Base-by-base conservation (phyloP, 2,797 vertebrate species). In the Pseudochirops cupreus region DNA sequence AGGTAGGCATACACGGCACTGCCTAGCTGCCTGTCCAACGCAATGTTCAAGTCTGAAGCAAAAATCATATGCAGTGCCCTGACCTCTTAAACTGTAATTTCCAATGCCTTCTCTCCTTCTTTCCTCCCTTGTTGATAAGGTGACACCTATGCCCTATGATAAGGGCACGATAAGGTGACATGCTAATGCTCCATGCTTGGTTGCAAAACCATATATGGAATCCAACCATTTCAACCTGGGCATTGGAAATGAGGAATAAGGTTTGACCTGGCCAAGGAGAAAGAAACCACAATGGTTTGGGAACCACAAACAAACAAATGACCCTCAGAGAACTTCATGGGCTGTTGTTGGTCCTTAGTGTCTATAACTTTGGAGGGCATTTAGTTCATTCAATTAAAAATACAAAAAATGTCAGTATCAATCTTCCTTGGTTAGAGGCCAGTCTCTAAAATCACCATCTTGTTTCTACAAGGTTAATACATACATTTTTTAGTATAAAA, bases 311-410 rank as follows among this genome's bases (percentile, higher is more conserved):
- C 94, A 97, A 96, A 95, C 57, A 67, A 54, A 52, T 52, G 4
- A 90, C 33, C 91, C 1, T 0, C 91, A 16, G 97, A 97, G 97
- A 95, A 95, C 91, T 97, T 97, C 91, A 16, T 82, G 93, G 87
- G 93, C 96, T 3, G 0, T 89, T 93, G 6, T 91, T 92, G 9
- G 94, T 95, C 97, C 97, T 98, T 74, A 91, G 7, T 3, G 94
- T 96, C 97, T 96, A 96, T 97, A 95, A 89, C 97, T 97, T 97
- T 98, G 95, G 95, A 24, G 95, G 97, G 92, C 95, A 92, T 98
- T 98, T 97, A 96, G 97, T 96, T 98, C 94, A 97, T 97, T 98
- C 95, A 50, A 97, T 97, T 98, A 96, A 97, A 97, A 97, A 98
- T 96, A 97, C 98, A 98, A 97, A 96, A 98, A 98, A 96, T 46